Conservation (phyloP, 1,140 invertebrate genomes). For the Hylyphantes graminicola region DNA sequence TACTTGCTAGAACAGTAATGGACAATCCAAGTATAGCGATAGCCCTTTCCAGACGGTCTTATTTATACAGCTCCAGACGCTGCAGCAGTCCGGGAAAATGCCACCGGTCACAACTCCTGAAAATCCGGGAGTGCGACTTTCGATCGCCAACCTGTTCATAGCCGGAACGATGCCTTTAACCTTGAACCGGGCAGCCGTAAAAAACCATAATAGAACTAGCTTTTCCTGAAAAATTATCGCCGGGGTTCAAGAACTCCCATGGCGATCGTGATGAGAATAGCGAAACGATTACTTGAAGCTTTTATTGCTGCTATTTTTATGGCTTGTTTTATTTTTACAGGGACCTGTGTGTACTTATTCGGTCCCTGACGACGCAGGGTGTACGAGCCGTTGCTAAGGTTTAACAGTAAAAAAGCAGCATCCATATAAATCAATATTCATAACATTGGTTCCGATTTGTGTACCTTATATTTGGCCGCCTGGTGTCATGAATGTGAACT, state of each 20-base stretch:
- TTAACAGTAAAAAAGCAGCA: conserved; percentile 8
- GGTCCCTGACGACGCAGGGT: conserved; percentile 18
- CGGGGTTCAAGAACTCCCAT: conserved; percentile 47
- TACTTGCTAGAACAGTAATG: neutral
- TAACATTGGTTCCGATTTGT: neutral
- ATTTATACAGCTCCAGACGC: conserved; percentile 28
- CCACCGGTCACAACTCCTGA: conserved; percentile 47
- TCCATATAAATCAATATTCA: conserved; percentile 30
- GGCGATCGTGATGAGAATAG: conserved; percentile 41
- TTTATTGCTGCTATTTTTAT: conserved; percentile 1
- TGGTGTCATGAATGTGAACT: neutral
- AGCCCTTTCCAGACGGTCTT: neutral
- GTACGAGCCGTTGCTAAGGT: conserved; percentile 38
- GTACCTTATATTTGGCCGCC: conserved; percentile 11
- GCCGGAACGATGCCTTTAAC: conserved; percentile 36
- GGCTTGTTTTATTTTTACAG: conserved; percentile 10
- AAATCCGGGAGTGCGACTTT: conserved; percentile 18
- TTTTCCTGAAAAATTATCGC: conserved; percentile 25
- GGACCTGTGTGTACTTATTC: neutral
- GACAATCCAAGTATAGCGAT: neutral
- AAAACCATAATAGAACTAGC: neutral
- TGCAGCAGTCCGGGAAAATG: conserved; percentile 16
- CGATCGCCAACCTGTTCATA: conserved; percentile 44
- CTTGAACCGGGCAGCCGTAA: conserved; percentile 49
- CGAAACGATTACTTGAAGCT: conserved; percentile 7